Evolutionary conservation across 1,140 invertebrate species (phyloP).

Genomic region (Lucilia cuprina): DNA sequence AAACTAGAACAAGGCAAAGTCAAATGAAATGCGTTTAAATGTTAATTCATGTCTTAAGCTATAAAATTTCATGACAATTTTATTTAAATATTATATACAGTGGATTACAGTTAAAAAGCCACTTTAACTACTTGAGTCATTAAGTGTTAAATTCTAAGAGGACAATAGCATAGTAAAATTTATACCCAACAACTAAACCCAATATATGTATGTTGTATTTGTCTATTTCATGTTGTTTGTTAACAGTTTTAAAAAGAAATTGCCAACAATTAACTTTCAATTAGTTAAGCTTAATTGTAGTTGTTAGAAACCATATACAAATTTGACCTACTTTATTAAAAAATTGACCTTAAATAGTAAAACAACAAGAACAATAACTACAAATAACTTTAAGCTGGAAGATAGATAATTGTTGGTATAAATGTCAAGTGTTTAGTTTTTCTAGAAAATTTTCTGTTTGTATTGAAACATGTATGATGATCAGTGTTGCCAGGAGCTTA

Average conservation of each 20-base stretch:
- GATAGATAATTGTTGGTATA: not conserved
- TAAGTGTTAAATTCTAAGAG: not conserved
- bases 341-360: not conserved
- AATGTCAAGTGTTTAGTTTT: not conserved
- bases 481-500: no score
- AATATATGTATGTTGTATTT: no score
- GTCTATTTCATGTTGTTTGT: no score
- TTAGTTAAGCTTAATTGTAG: constrained; percentile 1
- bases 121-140: constrained; percentile 5
- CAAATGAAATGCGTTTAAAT: not conserved
- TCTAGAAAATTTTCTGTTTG: no score
- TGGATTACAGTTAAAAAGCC: not conserved
- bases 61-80: not conserved
- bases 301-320: not conserved
- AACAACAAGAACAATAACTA: not conserved
- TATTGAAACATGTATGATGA: no score
- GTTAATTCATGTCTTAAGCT: not conserved
- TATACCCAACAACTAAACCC: not conserved
- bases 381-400: not conserved
- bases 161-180: not conserved
- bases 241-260: not conserved
- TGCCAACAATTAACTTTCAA: constrained; percentile 8
- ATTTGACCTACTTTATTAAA: not conserved
- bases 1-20: not conserved
- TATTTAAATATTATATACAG: not conserved